Conservation (phyloP, 2,797 vertebrate genomes). For the Rhinophrynus dorsalis region DNA sequence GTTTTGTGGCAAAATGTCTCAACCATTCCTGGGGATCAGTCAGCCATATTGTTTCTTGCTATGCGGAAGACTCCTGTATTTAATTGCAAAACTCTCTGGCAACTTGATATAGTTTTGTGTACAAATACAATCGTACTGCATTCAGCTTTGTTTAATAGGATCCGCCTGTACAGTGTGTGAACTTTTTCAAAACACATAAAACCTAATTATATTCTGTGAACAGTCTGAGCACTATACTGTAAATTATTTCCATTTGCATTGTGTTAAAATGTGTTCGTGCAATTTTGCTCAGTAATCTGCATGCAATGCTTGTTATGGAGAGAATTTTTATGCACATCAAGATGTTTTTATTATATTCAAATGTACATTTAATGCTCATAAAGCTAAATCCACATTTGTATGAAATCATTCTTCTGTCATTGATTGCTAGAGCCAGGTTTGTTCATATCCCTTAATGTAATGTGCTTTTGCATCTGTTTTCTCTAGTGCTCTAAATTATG, state of each 20-base stretch:
- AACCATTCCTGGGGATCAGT: too few relatives aligned
- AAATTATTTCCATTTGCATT: neutral
- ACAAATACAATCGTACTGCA: too few relatives aligned
- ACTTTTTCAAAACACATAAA: neutral
- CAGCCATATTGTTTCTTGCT: too few relatives aligned
- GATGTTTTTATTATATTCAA: constrained; percentile 7
- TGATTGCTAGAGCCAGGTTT: neutral
- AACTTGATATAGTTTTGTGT: too few relatives aligned
- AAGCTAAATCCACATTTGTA: neutral
- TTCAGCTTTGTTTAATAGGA: too few relatives aligned
- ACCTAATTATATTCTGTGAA: neutral
- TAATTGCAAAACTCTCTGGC: too few relatives aligned
- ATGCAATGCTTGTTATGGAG: neutral
- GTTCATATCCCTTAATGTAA: constrained; percentile 15
- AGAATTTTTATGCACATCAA: neutral
- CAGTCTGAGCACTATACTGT: neutral
- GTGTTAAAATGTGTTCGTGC: neutral
- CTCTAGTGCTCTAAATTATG: neutral
- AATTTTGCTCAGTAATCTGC: neutral
- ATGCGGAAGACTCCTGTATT: too few relatives aligned
- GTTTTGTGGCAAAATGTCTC: too few relatives aligned
- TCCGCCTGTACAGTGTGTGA: neutral
- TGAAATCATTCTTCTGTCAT: constrained; percentile 2
- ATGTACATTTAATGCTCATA: constrained; percentile 4
- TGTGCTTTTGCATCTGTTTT: constrained; percentile 5